Percentiles rank a stretch among this genome's conserved stretches.
Evolutionary conservation across 2,113 vertebrate species (phyloP).

Genomic region (Sinocyclocheilus maitianheensis): DNA sequence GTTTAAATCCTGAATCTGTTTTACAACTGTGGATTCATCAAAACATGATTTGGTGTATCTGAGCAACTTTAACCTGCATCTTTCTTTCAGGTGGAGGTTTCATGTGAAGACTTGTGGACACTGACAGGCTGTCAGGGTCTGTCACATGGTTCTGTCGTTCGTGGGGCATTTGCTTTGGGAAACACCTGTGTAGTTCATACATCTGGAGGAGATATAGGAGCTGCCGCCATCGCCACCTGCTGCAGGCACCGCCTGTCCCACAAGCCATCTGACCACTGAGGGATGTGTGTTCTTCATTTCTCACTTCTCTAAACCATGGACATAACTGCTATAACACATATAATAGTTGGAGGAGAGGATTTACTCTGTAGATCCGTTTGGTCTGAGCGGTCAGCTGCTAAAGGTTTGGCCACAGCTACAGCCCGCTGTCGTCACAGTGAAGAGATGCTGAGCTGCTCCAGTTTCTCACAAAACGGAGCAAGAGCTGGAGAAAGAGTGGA

Average conservation of each 20-base stretch:
- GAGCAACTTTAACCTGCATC: constrained; percentile 17
- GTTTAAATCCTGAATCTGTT: not conserved
- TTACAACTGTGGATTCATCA: not conserved
- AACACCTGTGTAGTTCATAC: constrained; percentile 72
- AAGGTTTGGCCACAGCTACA: constrained; percentile 27
- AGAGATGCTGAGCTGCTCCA: constrained; percentile 82
- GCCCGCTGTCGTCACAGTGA: constrained; percentile 75
- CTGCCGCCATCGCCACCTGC: constrained; percentile 72
- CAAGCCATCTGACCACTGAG: not conserved
- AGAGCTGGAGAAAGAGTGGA: constrained; percentile 75
- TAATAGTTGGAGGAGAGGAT: constrained; percentile 39
- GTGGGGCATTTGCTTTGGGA: constrained; percentile 69
- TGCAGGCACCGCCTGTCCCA: constrained; percentile 68
- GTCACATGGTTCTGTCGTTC: constrained; percentile 58
- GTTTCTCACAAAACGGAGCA: constrained; percentile 69
- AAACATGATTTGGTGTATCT: not conserved
- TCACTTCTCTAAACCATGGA: not conserved
- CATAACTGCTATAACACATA: not conserved
- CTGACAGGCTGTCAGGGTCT: constrained; percentile 77
- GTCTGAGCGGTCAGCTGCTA: constrained; percentile 76
- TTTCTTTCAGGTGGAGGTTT: constrained; percentile 72
- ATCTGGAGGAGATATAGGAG: not conserved
- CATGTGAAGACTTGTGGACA: constrained; percentile 81
- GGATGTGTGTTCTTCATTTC: not conserved
- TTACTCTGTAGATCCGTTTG: constrained; percentile 86